Base-by-base conservation (phyloP, 2,113 vertebrate species). In the Geococcyx californianus region DNA sequence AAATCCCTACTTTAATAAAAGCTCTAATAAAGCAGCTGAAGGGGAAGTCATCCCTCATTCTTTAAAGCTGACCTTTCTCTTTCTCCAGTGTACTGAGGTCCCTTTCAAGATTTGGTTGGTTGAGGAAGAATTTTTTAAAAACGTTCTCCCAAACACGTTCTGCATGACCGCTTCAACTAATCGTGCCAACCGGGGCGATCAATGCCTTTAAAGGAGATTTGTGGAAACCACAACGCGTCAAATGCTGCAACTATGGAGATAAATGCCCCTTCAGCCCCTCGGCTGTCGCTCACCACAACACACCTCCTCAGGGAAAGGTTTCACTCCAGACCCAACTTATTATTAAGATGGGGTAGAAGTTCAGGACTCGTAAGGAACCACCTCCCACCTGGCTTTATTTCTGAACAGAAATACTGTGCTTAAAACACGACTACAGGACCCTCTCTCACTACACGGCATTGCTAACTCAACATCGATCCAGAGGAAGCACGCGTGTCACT, bases 181-280 rank as follows among this genome's bases (percentile, higher is more conserved):
- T 98, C 96, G 93, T 64, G 62, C 94, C 62, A 47, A 98, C 97
- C 96, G 92, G 75, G 89, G 83, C 93, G 92, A 98, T 98, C 98
- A 98, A 98, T 98, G 98, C 96, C 95, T 98, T 98, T 98, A 98
- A 98, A 97, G 95, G 96, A 98, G 98, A 98, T 98, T 98, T 98
- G 97, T 98, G 96, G 97, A 97, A 98, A 98, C 98, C 98, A 97
- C 98, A 96, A 98, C 94, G 96, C 98, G 97, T 98, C 97, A 98
- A 98, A 97, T 79, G 52, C 96, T 98, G 94, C 96, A 97, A 95
- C 97, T 97, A 97, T 98, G 91, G 98, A 98, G 98, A 98, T 98
- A 98, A 98, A 98, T 98, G 96, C 96, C 97, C 97, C 98, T 97
- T 97, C 96, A 93, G 92, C 68, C 95, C 94, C 89, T 95, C 94